Conservation (phyloP, 2,113 vertebrate species). For the Phainopepla nitens region DNA sequence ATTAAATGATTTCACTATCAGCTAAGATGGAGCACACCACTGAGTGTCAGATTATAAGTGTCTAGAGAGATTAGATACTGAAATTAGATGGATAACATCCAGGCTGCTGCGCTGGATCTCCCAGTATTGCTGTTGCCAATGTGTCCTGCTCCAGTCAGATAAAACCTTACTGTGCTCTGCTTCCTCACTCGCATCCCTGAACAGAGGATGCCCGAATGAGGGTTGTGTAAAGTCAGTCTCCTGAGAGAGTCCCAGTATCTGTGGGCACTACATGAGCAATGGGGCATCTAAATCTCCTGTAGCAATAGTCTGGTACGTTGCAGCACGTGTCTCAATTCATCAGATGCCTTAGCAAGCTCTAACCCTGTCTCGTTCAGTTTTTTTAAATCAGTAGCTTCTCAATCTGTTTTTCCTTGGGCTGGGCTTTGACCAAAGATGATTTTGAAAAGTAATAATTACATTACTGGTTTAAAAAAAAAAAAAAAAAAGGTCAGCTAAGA, state of each 20-base stretch:
- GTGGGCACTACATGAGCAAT: neutral
- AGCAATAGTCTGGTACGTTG: neutral
- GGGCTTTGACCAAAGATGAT: neutral
- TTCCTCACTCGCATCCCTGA: neutral
- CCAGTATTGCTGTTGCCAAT: neutral
- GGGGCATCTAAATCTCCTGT: neutral
- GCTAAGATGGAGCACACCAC: constrained; percentile 43
- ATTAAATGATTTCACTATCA: constrained; percentile 63
- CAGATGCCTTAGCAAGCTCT: neutral
- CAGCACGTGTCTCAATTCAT: neutral
- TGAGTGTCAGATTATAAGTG: constrained; percentile 59
- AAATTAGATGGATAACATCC: constrained; percentile 53
- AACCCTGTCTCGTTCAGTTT: neutral
- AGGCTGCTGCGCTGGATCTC: neutral
- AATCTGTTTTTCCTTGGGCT: neutral
- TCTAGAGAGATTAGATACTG: constrained; percentile 59
- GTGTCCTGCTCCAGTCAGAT: neutral
- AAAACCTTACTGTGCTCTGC: neutral
- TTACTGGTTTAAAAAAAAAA: neutral
- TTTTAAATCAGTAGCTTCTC: neutral
- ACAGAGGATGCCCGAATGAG: neutral
- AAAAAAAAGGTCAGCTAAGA: neutral
- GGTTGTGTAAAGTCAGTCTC: neutral
- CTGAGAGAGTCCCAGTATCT: neutral
- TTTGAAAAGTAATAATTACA: neutral